Percentiles rank a stretch among this genome's conserved stretches.
Evolutionary conservation across 2,113 vertebrate genomes (phyloP).

Genomic region (Anguilla rostrata): DNA sequence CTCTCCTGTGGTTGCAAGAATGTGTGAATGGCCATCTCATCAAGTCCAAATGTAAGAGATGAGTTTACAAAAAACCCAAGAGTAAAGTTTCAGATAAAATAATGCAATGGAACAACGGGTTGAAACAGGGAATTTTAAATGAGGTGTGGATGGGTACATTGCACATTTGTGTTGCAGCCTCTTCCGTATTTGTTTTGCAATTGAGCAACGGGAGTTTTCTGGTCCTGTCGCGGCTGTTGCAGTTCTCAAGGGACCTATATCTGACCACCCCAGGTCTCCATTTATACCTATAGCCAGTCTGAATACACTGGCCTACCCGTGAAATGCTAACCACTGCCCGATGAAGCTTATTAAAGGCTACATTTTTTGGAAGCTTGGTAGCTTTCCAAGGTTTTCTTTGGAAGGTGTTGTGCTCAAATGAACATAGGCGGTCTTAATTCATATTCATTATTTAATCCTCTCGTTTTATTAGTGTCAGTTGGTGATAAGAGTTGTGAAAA

Average conservation of each 20-base stretch:
- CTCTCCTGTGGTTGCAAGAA: not conserved
- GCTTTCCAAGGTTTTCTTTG: not conserved
- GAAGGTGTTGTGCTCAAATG: not conserved
- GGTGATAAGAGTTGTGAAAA: not conserved
- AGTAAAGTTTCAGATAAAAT: not conserved
- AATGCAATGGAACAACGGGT: not conserved
- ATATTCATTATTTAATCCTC: not conserved
- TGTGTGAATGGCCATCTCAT: not conserved
- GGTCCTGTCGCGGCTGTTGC: not conserved
- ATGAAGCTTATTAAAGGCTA: not conserved
- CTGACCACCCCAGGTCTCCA: not conserved
- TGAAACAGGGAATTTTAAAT: not conserved
- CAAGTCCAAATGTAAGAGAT: not conserved
- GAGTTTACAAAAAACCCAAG: not conserved
- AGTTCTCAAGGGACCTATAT: not conserved
- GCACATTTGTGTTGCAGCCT: not conserved
- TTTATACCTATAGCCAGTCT: not conserved
- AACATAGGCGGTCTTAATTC: not conserved
- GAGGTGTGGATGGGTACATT: not conserved
- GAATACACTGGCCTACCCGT: not conserved
- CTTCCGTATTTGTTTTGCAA: not conserved
- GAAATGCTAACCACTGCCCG: not conserved
- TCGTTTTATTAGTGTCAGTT: not conserved
- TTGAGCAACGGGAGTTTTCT: not conserved
- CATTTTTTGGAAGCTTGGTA: not conserved